Conservation (phyloP, 92 coral and sea anemone species). For the Heteractis magnifica region DNA sequence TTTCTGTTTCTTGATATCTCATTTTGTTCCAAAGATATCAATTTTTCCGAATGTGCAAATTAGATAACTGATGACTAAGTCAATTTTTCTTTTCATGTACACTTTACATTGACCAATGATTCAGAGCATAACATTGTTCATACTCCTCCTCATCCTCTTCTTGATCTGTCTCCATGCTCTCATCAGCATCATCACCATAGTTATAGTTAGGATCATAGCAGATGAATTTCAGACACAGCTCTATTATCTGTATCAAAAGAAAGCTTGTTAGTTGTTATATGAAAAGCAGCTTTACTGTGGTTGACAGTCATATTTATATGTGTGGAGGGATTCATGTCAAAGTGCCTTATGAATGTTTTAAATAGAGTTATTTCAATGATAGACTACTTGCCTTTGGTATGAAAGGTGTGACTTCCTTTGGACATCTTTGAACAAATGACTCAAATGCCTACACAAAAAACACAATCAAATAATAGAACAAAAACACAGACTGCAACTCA, state of each 20-base stretch:
- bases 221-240: constrained; percentile 85
- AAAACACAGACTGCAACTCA: too few species aligned
- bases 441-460: constrained; percentile 81
- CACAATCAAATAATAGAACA: neutral
- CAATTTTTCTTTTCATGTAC: too few species aligned
- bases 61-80: too few species aligned
- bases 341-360: too few species aligned
- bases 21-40: too few species aligned
- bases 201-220: constrained; percentile 99
- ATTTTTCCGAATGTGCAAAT: too few species aligned
- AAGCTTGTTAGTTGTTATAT: neutral
- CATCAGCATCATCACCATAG: constrained; percentile 96
- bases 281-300: too few species aligned
- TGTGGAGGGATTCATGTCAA: too few species aligned
- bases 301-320: too few species aligned
- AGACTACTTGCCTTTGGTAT: constrained; percentile 72
- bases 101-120: neutral
- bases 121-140: neutral
- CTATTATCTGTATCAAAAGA: constrained; percentile 63
- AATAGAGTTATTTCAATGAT: neutral
- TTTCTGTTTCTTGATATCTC: too few species aligned
- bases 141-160: constrained; percentile 94
- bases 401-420: constrained; percentile 90
- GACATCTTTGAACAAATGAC: constrained; percentile 95
- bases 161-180: constrained; percentile 87